A percentile compares a stretch with the other conserved stretches of the same genome.
Conservation (phyloP, 2,797 vertebrate species). For the Microhierax caerulescens region DNA sequence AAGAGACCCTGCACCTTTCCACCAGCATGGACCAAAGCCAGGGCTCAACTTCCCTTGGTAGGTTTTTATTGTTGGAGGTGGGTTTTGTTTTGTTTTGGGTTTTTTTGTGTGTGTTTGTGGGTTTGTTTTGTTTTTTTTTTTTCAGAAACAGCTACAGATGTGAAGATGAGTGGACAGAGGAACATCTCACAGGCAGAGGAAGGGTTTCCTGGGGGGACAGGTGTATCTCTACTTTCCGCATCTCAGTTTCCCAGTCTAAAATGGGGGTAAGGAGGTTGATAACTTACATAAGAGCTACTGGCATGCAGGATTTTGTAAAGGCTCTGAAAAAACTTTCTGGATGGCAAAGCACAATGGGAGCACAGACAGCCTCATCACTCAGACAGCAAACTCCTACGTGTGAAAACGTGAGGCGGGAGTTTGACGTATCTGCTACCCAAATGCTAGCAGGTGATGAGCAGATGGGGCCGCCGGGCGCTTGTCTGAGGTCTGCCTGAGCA, state of each 20-base stretch:
- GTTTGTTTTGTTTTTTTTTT: not conserved
- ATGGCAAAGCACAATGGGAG: conserved; percentile 50
- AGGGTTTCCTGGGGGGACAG: not conserved
- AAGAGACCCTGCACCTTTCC: not conserved
- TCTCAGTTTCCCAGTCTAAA: not conserved
- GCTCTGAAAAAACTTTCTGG: not conserved
- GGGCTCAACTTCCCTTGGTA: not conserved
- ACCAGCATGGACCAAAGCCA: not conserved
- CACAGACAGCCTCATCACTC: conserved; percentile 38
- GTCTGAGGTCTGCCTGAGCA: conserved; percentile 65
- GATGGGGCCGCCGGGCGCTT: conserved; percentile 49
- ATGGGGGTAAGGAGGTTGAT: not conserved
- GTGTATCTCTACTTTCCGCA: not conserved
- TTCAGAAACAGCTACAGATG: not conserved
- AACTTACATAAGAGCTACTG: conserved; percentile 21
- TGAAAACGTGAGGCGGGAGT: conserved; percentile 40
- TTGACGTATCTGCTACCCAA: conserved; percentile 57
- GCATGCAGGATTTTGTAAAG: not conserved
- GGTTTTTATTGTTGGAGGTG: not conserved
- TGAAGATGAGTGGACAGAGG: not conserved
- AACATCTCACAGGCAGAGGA: not conserved
- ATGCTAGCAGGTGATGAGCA: conserved; percentile 68
- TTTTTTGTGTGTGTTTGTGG: not conserved
- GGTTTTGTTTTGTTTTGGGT: not conserved
- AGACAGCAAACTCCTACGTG: conserved; percentile 37